phyloP scores from a whole-genome alignment of 2,113 vertebrate species.

The Casuarius casuarius region DNA sequence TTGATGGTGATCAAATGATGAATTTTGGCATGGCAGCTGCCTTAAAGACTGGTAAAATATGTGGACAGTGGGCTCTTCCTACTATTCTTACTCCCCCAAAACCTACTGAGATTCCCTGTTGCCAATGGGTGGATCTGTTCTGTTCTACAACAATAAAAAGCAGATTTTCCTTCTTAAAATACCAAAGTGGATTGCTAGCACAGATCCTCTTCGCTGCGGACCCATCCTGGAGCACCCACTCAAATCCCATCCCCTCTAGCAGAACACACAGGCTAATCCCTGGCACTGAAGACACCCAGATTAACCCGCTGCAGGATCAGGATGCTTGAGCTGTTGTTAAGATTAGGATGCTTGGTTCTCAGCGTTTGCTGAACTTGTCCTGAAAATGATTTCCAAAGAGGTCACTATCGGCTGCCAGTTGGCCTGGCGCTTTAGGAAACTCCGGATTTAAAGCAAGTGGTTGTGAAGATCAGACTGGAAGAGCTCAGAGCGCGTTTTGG shows the following conservation, averaged over 20 bases:
- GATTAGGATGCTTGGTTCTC: constrained; percentile 15
- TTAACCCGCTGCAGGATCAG: constrained; percentile 43
- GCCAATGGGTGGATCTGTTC: background rate
- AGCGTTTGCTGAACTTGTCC: background rate
- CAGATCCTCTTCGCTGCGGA: background rate
- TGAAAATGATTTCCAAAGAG: background rate
- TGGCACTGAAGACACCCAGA: background rate
- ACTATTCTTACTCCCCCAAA: background rate
- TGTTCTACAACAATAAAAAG: constrained; percentile 6
- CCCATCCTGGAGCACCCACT: background rate
- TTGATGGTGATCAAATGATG: background rate
- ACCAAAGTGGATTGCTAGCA: background rate
- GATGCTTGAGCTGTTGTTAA: constrained; percentile 17
- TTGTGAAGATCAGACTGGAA: background rate
- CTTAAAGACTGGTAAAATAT: background rate
- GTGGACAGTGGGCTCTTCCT: background rate
- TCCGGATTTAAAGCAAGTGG: background rate
- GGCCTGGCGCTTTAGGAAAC: background rate
- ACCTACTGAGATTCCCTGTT: background rate
- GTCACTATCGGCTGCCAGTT: background rate
- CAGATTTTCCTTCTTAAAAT: constrained; percentile 46
- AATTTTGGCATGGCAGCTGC: background rate
- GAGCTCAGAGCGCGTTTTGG: background rate
- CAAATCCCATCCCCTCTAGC: constrained; percentile 2
- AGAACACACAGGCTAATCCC: constrained; percentile 40